Evolutionary conservation across 2,888 invertebrate genomes (phyloP), one percentile per base, ranked within the genome.

Genomic region (Archips crataeganus): DNA sequence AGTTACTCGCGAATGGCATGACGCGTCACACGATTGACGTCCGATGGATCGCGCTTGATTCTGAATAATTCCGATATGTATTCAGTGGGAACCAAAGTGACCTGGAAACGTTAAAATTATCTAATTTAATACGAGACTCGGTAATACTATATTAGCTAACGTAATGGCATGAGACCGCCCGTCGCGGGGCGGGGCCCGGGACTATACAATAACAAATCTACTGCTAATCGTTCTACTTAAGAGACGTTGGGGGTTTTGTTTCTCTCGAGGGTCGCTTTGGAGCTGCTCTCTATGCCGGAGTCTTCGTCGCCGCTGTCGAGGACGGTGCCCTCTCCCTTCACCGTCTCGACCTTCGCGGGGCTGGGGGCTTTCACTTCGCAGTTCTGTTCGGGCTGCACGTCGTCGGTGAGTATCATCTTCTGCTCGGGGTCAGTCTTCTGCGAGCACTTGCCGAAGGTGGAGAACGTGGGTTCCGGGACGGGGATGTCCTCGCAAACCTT

Each of bases 291-390:
- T 64, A 96, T 96, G 3, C 96, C 96, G 42, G 96, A 96, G 82
- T 96, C 96, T 79, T 96, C 96, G 80, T 96, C 96, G 0, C 96
- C 96, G 81, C 96, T 96, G 85, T 96, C 96, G 60, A 96, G 83
- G 47, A 95, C 91, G 60, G 96, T 95, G 1, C 95, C 96, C 81
- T 96, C 96, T 0, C 95, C 96, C 75, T 89, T 91, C 45, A 90
- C 91, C 8, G 88, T 85, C 75, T 92, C 92, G n/a, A 89, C 86
- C 32, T 80, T 78, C 32, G 45, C 71, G 63, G 83, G 82, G 72
- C 86, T 86, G 4, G 85, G 80, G 13, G 69, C 75, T 9, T 64
- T 39, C 68, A 83, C 85, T 45, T 88, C 88, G 10, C 81, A 85
- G 54, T 88, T 85, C 34, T 39, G 39, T 6, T 79, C 79, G 9